Conservation (phyloP, 2,888 invertebrate species). For the Esperia sulphurella region DNA sequence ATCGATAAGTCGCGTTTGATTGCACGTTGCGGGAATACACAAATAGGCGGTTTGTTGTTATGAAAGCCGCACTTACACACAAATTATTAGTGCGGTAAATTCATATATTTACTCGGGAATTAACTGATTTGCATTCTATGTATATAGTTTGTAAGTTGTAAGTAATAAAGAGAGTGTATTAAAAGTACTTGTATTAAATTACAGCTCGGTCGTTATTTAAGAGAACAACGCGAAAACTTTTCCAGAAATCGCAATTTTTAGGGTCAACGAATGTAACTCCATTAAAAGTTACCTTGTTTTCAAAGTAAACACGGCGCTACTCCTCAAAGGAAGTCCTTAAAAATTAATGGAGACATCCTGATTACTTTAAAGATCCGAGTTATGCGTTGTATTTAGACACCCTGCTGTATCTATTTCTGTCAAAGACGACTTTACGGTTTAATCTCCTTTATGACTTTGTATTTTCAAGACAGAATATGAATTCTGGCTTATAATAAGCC, state of each 20-base stretch:
- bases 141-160: constrained; percentile 7
- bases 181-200: constrained; percentile 12
- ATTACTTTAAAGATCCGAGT: constrained; percentile 54
- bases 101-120: constrained; percentile 32
- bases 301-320: constrained; percentile 58
- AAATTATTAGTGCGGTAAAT: constrained; percentile 9
- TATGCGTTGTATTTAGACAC: constrained; percentile 45
- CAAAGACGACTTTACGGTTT: constrained; percentile 40
- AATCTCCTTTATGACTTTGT: constrained; percentile 38
- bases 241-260: constrained; percentile 39
- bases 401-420: constrained; percentile 51
- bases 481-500: constrained; percentile 45
- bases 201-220: constrained; percentile 10
- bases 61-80: constrained; percentile 6
- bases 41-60: constrained; percentile 22
- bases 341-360: constrained; percentile 75
- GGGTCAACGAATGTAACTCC: constrained; percentile 70
- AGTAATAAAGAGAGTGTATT: constrained; percentile 7
- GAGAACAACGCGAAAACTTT: constrained; percentile 15
- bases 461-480: constrained; percentile 31
- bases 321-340: constrained; percentile 73
- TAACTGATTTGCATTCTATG: constrained; percentile 40
- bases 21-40: constrained; percentile 42
- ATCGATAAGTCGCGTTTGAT: constrained; percentile 58
- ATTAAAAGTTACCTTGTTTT: constrained; percentile 75